phyloP scores from a whole-genome alignment of 2,797 vertebrate species.

The Podarcis siculus region DNA sequence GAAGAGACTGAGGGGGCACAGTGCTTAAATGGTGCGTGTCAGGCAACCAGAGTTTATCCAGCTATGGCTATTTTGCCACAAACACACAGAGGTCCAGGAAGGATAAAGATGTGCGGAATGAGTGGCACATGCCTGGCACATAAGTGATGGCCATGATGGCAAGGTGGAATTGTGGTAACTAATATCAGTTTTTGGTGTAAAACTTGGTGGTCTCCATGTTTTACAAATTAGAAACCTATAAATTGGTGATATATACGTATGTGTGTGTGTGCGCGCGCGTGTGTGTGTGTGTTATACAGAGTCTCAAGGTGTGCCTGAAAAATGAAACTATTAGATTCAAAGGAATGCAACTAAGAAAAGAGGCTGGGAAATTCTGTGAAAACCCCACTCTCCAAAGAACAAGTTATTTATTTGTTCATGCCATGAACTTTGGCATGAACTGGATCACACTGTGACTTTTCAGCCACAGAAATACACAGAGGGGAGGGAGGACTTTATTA shows the following conservation, averaged over 20 bases:
- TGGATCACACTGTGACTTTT: not conserved
- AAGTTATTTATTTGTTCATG: constrained; percentile 1
- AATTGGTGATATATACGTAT: not conserved
- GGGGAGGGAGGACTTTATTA: not conserved
- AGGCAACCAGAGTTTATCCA: not conserved
- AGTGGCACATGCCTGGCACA: not conserved
- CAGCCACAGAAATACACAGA: not conserved
- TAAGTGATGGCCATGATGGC: not conserved
- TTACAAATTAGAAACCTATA: not conserved
- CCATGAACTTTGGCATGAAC: constrained; percentile 6
- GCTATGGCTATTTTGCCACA: not conserved
- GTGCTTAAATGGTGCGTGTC: not conserved
- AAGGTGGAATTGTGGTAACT: not conserved
- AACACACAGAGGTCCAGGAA: not conserved
- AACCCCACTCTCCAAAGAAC: not conserved
- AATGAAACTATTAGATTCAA: not conserved
- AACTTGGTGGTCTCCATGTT: not conserved
- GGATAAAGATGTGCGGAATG: not conserved
- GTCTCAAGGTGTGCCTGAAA: not conserved
- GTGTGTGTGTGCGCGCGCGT: too few species aligned
- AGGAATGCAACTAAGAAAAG: not conserved
- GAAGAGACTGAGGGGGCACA: too few species aligned
- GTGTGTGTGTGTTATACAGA: too few species aligned
- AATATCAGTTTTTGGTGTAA: not conserved
- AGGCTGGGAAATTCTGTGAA: not conserved